Evolutionary conservation across 1,140 invertebrate species (phyloP), one percentile per base, ranked within the genome.

Genomic region (Theocolax elegans): DNA sequence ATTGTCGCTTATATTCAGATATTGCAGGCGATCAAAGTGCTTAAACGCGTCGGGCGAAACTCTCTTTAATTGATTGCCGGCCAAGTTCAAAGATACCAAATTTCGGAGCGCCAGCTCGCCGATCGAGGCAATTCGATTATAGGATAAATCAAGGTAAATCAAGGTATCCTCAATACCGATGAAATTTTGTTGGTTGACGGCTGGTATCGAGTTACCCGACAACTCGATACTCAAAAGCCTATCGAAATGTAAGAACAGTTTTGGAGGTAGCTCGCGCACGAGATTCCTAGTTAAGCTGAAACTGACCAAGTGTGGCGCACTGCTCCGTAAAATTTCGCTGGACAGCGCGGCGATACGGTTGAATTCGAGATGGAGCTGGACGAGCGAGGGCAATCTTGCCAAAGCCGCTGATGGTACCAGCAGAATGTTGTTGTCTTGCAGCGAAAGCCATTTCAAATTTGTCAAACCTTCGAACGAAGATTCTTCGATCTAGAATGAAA

Each of bases 321-420:
- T 81, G 1, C 92, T 90, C 63, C 89, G 85, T 9, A 95, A 83
- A 56, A 94, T 90, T 72, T 94, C 93, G n/a, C 88, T 89, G 0
- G 94, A 94, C 7, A 97, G 81, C 2, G 94, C 94, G 0, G 93
- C 92, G 7, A 97, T 93, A 72, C 95, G 87, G 81, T 97, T 97
- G 79, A 92, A 96, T 71, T 95, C 93, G 72, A 97, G 80, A 75
- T 92, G 91, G 0, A 97, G 86, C 19, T 89, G 89, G 13, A 88
- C 88, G 2, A 97, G 83, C n/a, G 89, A 89, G 0, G 91, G 91
- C 21, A 97, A 80, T 7, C 91, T 88, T 19, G 90, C 90, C 3
- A 97, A 82, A 9, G 94, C 93, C 17, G 91, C 90, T 1, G 92
- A 91, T 1, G 95, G 95, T 31, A 96, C 91, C 3, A 94, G 81